Evolutionary conservation across 2,888 invertebrate species (phyloP), one percentile per base, ranked within the genome.

Genomic region (Cremastinae sp.): DNA sequence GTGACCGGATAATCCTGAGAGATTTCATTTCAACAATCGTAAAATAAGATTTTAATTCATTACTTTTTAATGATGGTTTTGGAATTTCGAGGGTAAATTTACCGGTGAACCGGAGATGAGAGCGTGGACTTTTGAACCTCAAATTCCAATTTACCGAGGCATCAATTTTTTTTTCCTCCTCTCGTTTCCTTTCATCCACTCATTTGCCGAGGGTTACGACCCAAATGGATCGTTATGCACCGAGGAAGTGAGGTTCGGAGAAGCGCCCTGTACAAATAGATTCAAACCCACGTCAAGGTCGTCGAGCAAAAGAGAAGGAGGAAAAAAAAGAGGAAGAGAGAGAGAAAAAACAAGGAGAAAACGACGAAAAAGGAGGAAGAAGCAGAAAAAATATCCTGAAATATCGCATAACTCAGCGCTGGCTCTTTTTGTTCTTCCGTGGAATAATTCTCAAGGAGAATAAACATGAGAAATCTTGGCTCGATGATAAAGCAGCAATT

Each of bases 211-310:
- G 53, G 41, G 20, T 20, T 28, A 5, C 18, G 59, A 61, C 51
- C 28, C 51, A 16, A 28, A 51, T 28, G 10, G 61, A 43, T 53
- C 45, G 43, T 45, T 53, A 59, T 18, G n/a, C 47, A 18, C 18
- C 22, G 51, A 28, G 5, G 28, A 8, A 28, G 16, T 4, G 20
- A 69, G 69, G 22, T 41, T 41, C 51, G 14, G 43, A 28, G 28
- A 49, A 43, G 18, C 28, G 61, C 28, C 39, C 61, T n/a, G 16
- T 51, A 28, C 12, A 58, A 51, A 61, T 61, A 9, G 45, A 22
- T 18, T 18, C 41, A 10, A 43, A 5, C n/a, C 22, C 18, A 37
- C 53, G 53, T 37, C 59, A 73, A 66, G 66, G 59, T 37, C 20
- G 59, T 37, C 20, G 39, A 41, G 39, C 18, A 10, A 4, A 14